Evolutionary conservation across 2,888 invertebrate species (phyloP), one percentile per base, ranked within the genome.

Genomic region (Leptopterna dolabrata): DNA sequence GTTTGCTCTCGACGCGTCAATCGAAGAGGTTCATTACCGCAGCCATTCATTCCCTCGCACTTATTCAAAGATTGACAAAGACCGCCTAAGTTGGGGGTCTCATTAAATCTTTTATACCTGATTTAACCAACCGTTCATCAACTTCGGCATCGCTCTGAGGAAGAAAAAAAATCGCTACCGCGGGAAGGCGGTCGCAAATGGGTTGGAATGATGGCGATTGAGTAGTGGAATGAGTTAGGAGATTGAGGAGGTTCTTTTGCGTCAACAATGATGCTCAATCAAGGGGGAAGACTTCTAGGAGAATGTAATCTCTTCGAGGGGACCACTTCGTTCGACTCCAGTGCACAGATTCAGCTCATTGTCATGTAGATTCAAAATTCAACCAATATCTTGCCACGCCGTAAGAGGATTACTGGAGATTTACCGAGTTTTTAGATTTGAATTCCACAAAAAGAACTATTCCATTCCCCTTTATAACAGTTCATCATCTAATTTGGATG

Each of bases 101-200:
- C 63, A 63, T 63, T 63, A 63, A 63, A 63, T 63, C 63, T 63
- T 63, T 63, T 27, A 63, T 63, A 63, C 63, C 63, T 63, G 63
- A 63, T 63, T 63, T 63, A 63, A 63, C 63, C 24, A 0, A 24
- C 63, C 63, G 63, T 63, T 24, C 63, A 63, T 63, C 24, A 63
- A 63, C 63, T 63, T 63, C 27, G 63, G 63, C 11, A 63, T 63
- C 24, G 63, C 24, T 13, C 24, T 4, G 24, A 24, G 24, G 19
- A 24, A 63, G 27, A 11, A 63, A 63, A 55, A 51, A 51, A 51
- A 51, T 51, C 51, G 16, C 51, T 51, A 63, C 63, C 11, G 63
- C 63, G 19, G 9, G 63, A 63, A 63, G 63, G 24, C 24, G 63
- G 13, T 63, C 27, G 63, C 13, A 63, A 63, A 63, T 63, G 63